Evolutionary conservation across 92 coral and sea anemone genomes (phyloP), one percentile per base, ranked within the genome.

Genomic region (Siderastrea siderea): DNA sequence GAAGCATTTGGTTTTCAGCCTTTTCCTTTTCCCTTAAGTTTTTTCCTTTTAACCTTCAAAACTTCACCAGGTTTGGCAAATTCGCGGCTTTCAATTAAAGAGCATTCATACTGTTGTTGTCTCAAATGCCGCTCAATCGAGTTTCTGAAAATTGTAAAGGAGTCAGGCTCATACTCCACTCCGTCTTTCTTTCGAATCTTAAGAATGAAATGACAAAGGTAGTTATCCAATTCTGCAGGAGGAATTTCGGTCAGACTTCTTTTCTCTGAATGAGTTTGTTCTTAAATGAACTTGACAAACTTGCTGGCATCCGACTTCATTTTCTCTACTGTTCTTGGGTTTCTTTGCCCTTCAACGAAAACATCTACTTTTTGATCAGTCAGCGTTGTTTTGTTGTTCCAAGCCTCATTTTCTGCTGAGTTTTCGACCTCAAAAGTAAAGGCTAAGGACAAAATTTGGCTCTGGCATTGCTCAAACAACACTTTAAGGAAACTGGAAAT

Each of bases 241-340:
- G 90, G 53, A 47, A 86, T 64, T 43, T 78, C 84, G 69, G 78
- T 68, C 50, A 78, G 68, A 70, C 63, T 11, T 79, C 75, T 68
- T 70, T 87, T 47, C 90, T 79, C 82, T 73, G 87, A 87, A 51
- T 44, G 79, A 77, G 86, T 77, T 47, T 71, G 68, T 70, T 87
- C 91, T 74, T 64, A 82, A 78, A 73, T 81, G 60, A 78, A 86
- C 69, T 63, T 77, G 47, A 86, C 71, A 80, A 86, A 86, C 79
- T 62, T 86, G 38, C 78, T 71, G 47, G 79, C 80, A 50, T 71
- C 66, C 58, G 71, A 54, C 38, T 26, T 26, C 38, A 0, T 26
- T 26, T 26, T 26, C 38, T 26, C 38, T 26, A 26, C 38, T 26
- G 38, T 26, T 26, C 38, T 26, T 26, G 38, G 38, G 74, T 69